Base-by-base conservation (phyloP, 2,888 invertebrate species). In the Actias luna region DNA sequence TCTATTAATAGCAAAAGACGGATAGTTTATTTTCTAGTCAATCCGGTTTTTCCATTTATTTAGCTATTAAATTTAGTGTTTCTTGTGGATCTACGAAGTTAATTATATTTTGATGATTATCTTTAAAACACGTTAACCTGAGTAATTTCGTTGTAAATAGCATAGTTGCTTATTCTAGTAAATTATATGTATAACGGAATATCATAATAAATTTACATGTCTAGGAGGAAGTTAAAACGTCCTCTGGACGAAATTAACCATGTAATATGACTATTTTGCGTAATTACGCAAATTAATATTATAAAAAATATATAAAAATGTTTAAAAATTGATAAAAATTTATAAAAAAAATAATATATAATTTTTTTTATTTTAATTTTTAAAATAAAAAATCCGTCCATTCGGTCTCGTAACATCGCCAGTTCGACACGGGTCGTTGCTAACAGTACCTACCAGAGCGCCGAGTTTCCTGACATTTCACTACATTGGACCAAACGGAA, bases 401-500 rank as follows among this genome's bases (percentile, higher is more conserved):
- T 29, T 29, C 29, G 29, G 8, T 5, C 3, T 12, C 16, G n/a
- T 27, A 55, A 16, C 55, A 16, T 29, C 29, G 16, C 55, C n/a
- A 29, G 29, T n/a, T 29, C 55, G 27, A 29, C 10, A 16, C n/a
- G 8, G 29, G 4, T 29, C 29, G 29, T 16, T 31, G 36, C 31
- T 42, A 16, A 35, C 35, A 61, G 55, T 46, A 46, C 33, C 5
- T 42, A 16, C 52, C 35, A 22, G 31, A 60, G n/a, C 57, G 16
- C 58, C 42, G 65, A 69, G 67, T 71, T 79, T 80, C 80, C 80
- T 78, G 80, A 59, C 69, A 70, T 75, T 75, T 73, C 77, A 73
- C 67, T 58, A 64, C 64, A 42, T 29, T 39, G 42, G 39, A 61
- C 57, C 57, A 61, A 55, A 31, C 64, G 65, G 64, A 69, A 62